Conservation (phyloP, 2,797 vertebrate species). For the Microcaecilia unicolor region DNA sequence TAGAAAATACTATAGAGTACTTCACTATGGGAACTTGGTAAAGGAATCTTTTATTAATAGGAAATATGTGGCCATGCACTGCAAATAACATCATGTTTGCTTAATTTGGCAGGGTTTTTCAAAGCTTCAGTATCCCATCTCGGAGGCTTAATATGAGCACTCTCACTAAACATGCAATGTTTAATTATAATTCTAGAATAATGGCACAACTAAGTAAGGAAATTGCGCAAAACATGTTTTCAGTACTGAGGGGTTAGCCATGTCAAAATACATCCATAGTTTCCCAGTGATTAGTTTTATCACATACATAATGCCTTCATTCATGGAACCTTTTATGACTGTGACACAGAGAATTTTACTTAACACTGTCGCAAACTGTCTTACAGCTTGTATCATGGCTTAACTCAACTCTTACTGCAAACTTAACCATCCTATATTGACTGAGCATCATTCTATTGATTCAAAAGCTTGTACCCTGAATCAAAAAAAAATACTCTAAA, state of each 20-base stretch:
- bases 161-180: constrained; percentile 18
- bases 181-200: constrained; percentile 14
- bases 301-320: neutral
- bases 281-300: neutral
- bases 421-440: no score
- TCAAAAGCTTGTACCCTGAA: no score
- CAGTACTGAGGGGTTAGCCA: neutral
- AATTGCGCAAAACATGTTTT: constrained; percentile 1
- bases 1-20: constrained; percentile 35
- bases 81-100: constrained; percentile 38
- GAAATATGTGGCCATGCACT: constrained; percentile 30
- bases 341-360: no score
- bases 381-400: no score
- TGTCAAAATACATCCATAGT: neutral
- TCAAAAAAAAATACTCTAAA: no score
- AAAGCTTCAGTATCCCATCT: constrained; percentile 28
- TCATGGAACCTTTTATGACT: no score
- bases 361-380: no score
- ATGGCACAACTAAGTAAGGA: constrained; percentile 12
- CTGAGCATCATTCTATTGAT: no score
- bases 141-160: constrained; percentile 12
- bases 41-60: constrained; percentile 42
- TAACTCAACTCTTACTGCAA: no score
- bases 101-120: constrained; percentile 35
- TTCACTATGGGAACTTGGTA: constrained; percentile 40